Conservation (phyloP, 2,888 invertebrate species). For the Morinoia aosen region DNA sequence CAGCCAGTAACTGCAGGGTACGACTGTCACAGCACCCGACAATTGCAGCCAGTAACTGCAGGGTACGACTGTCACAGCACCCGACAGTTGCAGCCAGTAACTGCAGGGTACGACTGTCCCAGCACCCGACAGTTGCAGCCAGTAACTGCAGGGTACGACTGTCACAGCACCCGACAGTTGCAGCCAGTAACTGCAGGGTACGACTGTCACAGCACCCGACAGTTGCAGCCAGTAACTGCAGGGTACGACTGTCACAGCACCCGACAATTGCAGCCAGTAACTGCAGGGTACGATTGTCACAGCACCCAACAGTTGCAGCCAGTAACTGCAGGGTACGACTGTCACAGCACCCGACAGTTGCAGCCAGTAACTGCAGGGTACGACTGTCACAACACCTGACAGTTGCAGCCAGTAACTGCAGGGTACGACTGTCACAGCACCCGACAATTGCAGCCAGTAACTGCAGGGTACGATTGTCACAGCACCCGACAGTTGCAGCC, state of each 20-base stretch:
- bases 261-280: no score
- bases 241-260: background rate
- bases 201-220: background rate
- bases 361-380: background rate
- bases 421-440: background rate
- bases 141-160: background rate
- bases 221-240: background rate
- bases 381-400: background rate
- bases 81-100: background rate
- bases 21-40: no score
- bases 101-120: background rate
- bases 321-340: no score
- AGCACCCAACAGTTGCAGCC: no score
- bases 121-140: background rate
- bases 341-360: no score
- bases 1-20: no score
- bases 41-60: no score
- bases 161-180: background rate
- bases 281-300: no score
- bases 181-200: background rate
- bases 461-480: no score
- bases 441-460: background rate
- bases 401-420: background rate
- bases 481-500: background rate
- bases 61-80: no score